Percentiles rank a stretch among this genome's conserved stretches.
Conservation (phyloP, 2,888 invertebrate species). For the Acanthosepion lycidas region DNA sequence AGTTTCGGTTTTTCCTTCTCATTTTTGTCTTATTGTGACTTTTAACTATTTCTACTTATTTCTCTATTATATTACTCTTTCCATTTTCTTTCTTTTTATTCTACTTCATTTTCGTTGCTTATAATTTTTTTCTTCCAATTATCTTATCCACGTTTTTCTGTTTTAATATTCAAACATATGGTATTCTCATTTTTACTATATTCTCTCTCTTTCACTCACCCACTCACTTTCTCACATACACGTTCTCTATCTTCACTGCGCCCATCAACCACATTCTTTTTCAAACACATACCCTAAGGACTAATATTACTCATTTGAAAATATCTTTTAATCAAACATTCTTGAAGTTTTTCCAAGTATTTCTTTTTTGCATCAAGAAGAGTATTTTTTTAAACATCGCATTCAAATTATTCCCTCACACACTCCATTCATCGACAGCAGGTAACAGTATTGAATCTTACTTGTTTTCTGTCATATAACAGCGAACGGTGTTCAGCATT, state of each 20-base stretch:
- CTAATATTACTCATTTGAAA: not conserved
- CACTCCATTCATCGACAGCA: not conserved
- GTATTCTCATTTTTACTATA: too few relatives aligned
- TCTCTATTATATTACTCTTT: too few relatives aligned
- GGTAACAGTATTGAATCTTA: not conserved
- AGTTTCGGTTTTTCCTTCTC: too few relatives aligned
- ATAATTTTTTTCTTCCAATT: too few relatives aligned
- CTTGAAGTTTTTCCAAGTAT: not conserved
- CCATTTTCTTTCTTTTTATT: too few relatives aligned
- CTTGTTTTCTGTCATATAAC: not conserved
- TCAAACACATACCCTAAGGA: not conserved
- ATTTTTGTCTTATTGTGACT: too few relatives aligned
- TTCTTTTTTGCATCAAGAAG: not conserved
- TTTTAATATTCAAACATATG: too few relatives aligned
- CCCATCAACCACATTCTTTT: not conserved
- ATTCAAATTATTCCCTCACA: too few relatives aligned
- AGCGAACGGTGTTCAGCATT: too few relatives aligned
- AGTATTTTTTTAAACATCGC: not conserved
- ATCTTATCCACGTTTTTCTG: too few relatives aligned
- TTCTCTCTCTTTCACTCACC: not conserved
- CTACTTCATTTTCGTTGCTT: too few relatives aligned
- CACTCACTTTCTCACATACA: not conserved
- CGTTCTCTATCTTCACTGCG: not conserved
- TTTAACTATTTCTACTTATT: too few relatives aligned
- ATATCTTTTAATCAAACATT: not conserved